Conservation (phyloP, 2,888 invertebrate species). For the Lampropteryx suffumata region DNA sequence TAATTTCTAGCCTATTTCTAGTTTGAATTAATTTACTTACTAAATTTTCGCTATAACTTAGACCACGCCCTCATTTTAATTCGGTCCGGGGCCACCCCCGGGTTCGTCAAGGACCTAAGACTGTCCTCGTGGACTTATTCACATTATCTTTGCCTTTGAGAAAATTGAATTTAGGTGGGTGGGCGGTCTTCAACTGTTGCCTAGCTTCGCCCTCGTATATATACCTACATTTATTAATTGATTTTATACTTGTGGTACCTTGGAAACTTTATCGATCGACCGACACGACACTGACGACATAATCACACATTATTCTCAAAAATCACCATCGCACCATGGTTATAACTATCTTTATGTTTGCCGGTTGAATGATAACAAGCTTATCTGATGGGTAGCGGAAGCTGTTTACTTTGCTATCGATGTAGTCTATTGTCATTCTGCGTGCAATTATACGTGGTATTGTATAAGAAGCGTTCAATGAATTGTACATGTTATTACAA, state of each 20-base stretch:
- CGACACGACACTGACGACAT: background rate
- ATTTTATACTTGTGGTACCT: too few relatives aligned
- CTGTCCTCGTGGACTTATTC: background rate
- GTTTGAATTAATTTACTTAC: too few relatives aligned
- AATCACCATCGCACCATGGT: conserved; percentile 17
- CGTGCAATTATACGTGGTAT: conserved; percentile 2
- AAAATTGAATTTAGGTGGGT: too few relatives aligned
- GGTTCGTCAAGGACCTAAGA: background rate
- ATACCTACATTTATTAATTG: too few relatives aligned
- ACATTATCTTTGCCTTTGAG: conserved; percentile 7
- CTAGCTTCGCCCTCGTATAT: background rate
- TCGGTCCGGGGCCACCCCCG: too few relatives aligned
- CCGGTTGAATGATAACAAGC: conserved; percentile 27
- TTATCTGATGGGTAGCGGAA: conserved; percentile 31
- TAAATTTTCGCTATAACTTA: too few relatives aligned
- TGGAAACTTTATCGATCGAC: conserved; percentile 8
- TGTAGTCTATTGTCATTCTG: conserved; percentile 29
- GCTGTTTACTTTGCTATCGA: conserved; percentile 29
- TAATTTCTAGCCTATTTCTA: too few relatives aligned
- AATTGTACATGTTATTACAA: conserved; percentile 2
- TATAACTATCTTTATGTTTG: conserved; percentile 27
- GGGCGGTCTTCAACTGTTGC: background rate
- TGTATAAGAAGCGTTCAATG: conserved; percentile 14
- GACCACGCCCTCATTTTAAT: too few relatives aligned
- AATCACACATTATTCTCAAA: conserved; percentile 3